Evolutionary conservation across 2,113 vertebrate species (phyloP).

Genomic region (Carlito syrichta): DNA sequence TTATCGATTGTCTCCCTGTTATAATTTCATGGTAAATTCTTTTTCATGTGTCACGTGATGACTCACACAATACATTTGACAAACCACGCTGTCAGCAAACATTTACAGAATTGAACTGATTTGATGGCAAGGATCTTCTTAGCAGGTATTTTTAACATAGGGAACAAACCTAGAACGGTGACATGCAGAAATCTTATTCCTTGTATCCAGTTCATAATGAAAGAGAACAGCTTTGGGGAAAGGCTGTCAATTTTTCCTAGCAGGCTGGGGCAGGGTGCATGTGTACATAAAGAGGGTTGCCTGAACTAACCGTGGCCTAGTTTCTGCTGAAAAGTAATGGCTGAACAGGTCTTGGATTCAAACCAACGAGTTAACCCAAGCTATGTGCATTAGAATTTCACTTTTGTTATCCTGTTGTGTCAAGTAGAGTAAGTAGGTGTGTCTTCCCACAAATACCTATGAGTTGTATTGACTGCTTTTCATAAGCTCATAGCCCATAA

Average conservation of each 20-base stretch:
- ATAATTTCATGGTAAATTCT: neutral
- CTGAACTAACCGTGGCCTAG: neutral
- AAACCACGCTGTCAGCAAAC: neutral
- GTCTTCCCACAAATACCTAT: neutral
- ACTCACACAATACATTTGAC: neutral
- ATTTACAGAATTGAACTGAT: neutral
- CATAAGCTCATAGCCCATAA: neutral
- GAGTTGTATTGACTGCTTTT: neutral
- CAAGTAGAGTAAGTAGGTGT: constrained; percentile 20
- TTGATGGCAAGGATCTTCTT: neutral
- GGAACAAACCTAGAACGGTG: neutral
- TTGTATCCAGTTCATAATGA: neutral
- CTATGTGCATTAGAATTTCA: neutral
- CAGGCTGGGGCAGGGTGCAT: neutral
- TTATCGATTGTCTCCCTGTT: neutral
- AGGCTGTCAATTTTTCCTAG: neutral
- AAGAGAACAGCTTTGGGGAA: neutral
- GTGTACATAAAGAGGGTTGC: neutral
- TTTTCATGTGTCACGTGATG: neutral
- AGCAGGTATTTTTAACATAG: neutral
- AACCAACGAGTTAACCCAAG: neutral
- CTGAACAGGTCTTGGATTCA: neutral
- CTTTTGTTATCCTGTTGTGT: neutral
- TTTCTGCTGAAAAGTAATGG: neutral
- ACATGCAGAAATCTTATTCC: neutral